Percentiles rank a stretch among this genome's conserved stretches.
These are phyloP conservation scores for Cosmia pyralina DNA, from an alignment of 2,888 invertebrate species.

Conservation along the genomic window DNA sequence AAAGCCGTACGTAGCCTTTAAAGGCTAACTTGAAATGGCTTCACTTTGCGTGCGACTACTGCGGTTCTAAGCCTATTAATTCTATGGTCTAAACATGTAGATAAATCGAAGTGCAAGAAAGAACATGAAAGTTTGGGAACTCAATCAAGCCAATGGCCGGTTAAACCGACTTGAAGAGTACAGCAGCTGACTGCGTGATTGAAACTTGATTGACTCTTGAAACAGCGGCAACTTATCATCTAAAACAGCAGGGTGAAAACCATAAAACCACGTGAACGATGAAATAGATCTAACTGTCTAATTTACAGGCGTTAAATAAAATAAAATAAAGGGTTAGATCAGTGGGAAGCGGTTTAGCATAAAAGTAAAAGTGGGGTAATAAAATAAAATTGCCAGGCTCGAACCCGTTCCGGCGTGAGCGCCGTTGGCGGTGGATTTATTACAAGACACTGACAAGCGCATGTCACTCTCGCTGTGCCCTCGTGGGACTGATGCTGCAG, in stretches of 20 bases:
- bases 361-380: slow-evolving; percentile 86
- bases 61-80: too few relatives aligned
- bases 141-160: slow-evolving; percentile 7
- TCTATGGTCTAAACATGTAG: slow-evolving; percentile 52
- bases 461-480: slow-evolving; percentile 71
- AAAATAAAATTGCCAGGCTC: slow-evolving; percentile 79
- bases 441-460: slow-evolving; percentile 67
- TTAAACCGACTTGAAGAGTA: neutral
- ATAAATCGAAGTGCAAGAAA: slow-evolving; percentile 39
- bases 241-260: slow-evolving; percentile 9
- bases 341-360: slow-evolving; percentile 68
- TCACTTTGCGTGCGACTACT: too few relatives aligned
- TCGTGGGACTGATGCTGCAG: slow-evolving; percentile 46
- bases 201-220: neutral
- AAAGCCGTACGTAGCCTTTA: too few relatives aligned
- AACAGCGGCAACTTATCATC: neutral
- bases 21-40: too few relatives aligned
- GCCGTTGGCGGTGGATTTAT: slow-evolving; percentile 76
- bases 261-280: slow-evolving; percentile 24
- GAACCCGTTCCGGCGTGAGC: slow-evolving; percentile 75
- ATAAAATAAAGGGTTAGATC: slow-evolving; percentile 52
- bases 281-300: slow-evolving; percentile 6
- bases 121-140: slow-evolving; percentile 20
- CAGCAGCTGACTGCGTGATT: neutral
- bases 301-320: slow-evolving; percentile 25